Conservation (phyloP, 2,113 vertebrate species). For the Serilophus lunatus region DNA sequence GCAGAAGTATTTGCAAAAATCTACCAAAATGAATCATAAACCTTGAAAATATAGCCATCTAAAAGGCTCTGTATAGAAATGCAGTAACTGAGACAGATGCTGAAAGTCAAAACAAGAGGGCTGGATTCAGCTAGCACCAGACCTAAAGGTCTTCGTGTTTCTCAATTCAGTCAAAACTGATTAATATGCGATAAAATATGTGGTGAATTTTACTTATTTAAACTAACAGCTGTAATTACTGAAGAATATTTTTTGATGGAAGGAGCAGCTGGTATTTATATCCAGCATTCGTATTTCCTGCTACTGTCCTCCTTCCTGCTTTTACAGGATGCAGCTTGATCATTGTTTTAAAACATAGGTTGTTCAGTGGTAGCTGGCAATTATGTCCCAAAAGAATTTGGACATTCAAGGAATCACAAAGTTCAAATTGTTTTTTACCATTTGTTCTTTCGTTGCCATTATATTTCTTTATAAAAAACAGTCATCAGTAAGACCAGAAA, state of each 20-base stretch:
- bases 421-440: background rate
- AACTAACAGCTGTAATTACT: background rate
- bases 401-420: background rate
- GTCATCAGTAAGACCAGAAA: background rate
- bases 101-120: background rate
- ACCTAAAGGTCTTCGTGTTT: background rate
- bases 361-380: background rate
- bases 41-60: background rate
- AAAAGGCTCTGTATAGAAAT: background rate
- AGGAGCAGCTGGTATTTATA: background rate
- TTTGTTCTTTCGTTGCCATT: background rate
- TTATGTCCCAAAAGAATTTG: background rate
- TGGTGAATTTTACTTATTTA: background rate
- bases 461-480: background rate
- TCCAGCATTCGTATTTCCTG: background rate
- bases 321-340: background rate
- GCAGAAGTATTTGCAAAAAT: background rate
- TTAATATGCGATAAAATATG: background rate
- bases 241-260: background rate
- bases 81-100: background rate
- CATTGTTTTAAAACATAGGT: background rate
- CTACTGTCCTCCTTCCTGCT: background rate
- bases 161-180: background rate
- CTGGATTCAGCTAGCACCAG: background rate
- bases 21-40: background rate